A percentile compares a stretch with the other conserved stretches of the same genome.
These are phyloP conservation scores for Oscheius onirici DNA, from an alignment of 2,888 invertebrate genomes.

Conservation along the genomic window DNA sequence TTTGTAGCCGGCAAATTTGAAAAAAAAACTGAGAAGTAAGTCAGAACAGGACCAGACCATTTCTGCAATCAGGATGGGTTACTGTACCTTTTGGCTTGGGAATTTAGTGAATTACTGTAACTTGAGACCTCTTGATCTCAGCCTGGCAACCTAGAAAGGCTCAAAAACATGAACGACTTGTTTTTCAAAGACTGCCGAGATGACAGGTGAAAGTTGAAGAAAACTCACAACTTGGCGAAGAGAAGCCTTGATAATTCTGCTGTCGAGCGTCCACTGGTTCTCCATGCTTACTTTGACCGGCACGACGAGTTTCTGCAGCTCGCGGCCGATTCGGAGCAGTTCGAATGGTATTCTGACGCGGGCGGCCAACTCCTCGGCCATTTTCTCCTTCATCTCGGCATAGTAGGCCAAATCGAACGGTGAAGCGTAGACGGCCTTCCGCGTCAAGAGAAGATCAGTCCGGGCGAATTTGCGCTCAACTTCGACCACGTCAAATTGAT, in stretches of 20 bases:
- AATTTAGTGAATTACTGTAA: too few relatives aligned
- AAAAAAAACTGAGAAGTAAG: too few relatives aligned
- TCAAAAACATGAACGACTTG: too few relatives aligned
- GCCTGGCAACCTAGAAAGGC: too few relatives aligned
- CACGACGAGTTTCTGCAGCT: conserved; percentile 57
- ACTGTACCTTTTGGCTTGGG: too few relatives aligned
- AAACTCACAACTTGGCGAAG: conserved; percentile 53
- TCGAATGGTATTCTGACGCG: conserved; percentile 65
- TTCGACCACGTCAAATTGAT: conserved; percentile 67
- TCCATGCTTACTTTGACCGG: conserved; percentile 67
- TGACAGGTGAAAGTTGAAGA: too few relatives aligned
- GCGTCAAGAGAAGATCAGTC: conserved; percentile 55
- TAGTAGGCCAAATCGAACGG: conserved; percentile 69
- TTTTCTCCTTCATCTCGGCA: conserved; percentile 65
- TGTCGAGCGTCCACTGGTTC: conserved; percentile 61
- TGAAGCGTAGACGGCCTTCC: conserved; percentile 68
- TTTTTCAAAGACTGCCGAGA: neutral
- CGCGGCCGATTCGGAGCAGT: conserved; percentile 54
- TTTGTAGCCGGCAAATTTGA: too few relatives aligned
- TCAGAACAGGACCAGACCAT: too few relatives aligned
- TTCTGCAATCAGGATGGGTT: too few relatives aligned
- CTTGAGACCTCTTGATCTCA: too few relatives aligned
- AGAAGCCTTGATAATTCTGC: conserved; percentile 54
- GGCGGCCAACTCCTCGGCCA: conserved; percentile 65
- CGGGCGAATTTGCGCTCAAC: conserved; percentile 58